Base-by-base conservation (phyloP, 2,888 invertebrate species). In the Notocelia uddmanniana region DNA sequence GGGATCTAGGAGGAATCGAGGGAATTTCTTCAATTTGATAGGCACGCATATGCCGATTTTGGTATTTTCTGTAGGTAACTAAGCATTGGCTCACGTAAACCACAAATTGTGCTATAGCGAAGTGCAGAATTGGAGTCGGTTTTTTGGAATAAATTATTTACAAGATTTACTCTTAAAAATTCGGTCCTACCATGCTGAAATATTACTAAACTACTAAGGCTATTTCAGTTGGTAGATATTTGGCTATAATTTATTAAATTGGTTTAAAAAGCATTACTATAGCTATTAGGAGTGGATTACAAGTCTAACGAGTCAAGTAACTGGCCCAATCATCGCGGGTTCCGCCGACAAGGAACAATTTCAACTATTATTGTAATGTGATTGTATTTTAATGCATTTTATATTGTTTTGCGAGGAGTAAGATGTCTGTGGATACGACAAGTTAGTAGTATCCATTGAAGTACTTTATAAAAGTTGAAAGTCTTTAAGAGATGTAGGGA, bases 361-460 rank as follows among this genome's bases (percentile, higher is more conserved):
- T 82, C 80, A 78, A 76, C 77, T 79, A 85, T 88, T 83, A 86
- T 83, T 80, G 83, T 86, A 85, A 87, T 85, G 77, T 74, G 77
- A 80, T 78, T 77, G 81, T 75, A 81, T 80, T 81, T 81, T 83
- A 85, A 84, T 86, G 82, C 81, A 84, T 80, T 86, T 85, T 80
- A 82, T 87, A 85, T 85, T 85, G 79, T 85, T 84, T 78, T 77
- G 81, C 79, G 76, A 76, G 76, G 67, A 80, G 79, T 76, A 79
- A 75, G 76, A 76, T 71, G 67, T 60, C 58, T 60, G 21, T 74
- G 68, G 74, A 73, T 68, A 52, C 54, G 64, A 9, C 23, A 23
- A 37, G 13, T 31, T 19, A 50, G 50, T 10, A 10, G 19, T 45
- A n/a, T n/a, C 5, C n/a, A 1, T 45, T 45, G 8, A n/a, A 5